These are phyloP conservation scores for Sycophaga agraensis DNA, from an alignment of 1,140 invertebrate species.

Conservation along the genomic window DNA sequence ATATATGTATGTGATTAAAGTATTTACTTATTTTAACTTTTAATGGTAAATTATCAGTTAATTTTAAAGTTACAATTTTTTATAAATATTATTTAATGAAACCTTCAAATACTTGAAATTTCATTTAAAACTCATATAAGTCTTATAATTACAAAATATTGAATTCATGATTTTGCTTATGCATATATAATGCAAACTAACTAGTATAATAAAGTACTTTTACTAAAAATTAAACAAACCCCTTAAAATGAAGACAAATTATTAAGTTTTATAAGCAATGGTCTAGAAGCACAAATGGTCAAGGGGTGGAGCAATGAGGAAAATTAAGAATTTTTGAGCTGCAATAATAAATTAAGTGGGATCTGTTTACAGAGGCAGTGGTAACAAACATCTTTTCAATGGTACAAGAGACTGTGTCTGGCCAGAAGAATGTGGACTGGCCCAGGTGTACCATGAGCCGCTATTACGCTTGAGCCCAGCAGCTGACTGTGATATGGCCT, in stretches of 20 bases:
- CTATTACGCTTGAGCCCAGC: constrained; percentile 34
- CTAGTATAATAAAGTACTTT: not conserved
- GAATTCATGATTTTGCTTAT: too few species aligned
- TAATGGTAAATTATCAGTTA: too few species aligned
- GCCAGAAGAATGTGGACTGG: constrained; percentile 37
- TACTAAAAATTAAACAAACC: not conserved
- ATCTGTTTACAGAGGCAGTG: constrained; percentile 49
- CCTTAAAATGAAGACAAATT: too few species aligned
- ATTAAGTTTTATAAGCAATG: constrained; percentile 13
- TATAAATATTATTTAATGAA: too few species aligned
- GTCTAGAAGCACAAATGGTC: not conserved
- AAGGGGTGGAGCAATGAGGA: too few species aligned
- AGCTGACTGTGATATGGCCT: constrained; percentile 39
- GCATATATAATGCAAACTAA: too few species aligned
- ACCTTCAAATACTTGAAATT: too few species aligned
- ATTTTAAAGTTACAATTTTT: too few species aligned
- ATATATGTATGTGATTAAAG: too few species aligned
- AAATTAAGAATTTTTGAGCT: constrained; percentile 28
- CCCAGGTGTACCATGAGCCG: constrained; percentile 40
- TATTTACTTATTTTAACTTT: too few species aligned
- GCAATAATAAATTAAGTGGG: constrained; percentile 37
- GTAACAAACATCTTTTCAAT: constrained; percentile 40
- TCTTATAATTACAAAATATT: too few species aligned
- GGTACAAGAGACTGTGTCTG: constrained; percentile 30
- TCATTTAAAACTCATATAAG: too few species aligned